phyloP scores from a whole-genome alignment of 2,113 vertebrate species.

The Pycnonotus jocosus region DNA sequence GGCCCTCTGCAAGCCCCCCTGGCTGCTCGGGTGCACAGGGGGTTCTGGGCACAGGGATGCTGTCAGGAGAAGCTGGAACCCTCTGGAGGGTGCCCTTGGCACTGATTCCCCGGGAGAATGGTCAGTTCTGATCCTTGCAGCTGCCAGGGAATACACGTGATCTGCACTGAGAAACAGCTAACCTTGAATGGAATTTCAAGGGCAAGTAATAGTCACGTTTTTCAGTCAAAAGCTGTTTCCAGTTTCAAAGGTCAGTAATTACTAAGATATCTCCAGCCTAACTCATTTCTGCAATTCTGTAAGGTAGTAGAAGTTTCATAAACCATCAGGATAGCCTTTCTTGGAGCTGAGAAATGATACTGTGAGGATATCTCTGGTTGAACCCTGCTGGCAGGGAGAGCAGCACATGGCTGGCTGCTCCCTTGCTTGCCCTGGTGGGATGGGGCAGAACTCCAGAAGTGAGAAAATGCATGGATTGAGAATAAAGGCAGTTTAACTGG shows the following conservation, averaged over 20 bases:
- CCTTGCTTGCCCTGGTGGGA: fast-evolving
- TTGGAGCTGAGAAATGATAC: not conserved
- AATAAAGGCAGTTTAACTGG: not conserved
- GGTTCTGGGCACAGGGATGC: not conserved
- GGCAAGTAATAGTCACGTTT: not conserved
- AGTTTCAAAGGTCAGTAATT: not conserved
- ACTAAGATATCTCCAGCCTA: not conserved
- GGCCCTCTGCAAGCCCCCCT: not conserved
- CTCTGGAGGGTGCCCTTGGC: fast-evolving
- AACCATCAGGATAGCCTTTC: not conserved
- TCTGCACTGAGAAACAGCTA: not conserved
- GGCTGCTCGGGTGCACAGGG: not conserved
- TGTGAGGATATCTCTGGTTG: not conserved
- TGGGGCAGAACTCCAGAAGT: not conserved
- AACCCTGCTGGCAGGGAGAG: not conserved
- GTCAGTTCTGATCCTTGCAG: not conserved
- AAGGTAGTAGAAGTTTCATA: not conserved
- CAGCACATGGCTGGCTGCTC: not conserved
- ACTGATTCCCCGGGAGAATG: not conserved
- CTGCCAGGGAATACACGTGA: not conserved
- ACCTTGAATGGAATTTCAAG: not conserved
- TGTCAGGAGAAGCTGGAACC: fast-evolving
- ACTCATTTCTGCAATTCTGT: not conserved
- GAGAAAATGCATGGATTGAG: not conserved
- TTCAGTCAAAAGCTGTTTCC: not conserved